These are phyloP conservation scores for Chaenodraco wilsoni DNA, from an alignment of 2,797 vertebrate genomes.

Conservation along the genomic window DNA sequence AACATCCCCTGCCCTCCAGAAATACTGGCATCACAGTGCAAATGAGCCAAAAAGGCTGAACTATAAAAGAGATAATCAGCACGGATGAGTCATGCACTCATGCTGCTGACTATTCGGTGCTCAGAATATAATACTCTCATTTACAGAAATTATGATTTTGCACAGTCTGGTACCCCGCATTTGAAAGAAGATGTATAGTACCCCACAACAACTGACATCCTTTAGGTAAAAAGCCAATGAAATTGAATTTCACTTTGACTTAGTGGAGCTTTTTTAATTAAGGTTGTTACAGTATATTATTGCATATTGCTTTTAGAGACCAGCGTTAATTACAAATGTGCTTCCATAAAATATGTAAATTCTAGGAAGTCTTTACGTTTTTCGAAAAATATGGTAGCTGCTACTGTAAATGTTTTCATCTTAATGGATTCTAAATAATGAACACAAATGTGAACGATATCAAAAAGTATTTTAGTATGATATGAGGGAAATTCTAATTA, in stretches of 20 bases:
- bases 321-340: background rate
- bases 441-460: constrained; percentile 11
- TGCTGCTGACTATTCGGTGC: constrained; percentile 21
- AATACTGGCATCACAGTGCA: constrained; percentile 32
- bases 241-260: constrained; percentile 3
- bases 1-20: constrained; percentile 48
- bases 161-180: background rate
- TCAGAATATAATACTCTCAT: constrained; percentile 37
- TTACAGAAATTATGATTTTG: constrained; percentile 27
- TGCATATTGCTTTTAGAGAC: background rate
- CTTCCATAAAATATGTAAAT: too few relatives aligned
- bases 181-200: constrained; percentile 9
- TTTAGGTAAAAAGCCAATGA: constrained; percentile 1
- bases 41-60: constrained; percentile 29
- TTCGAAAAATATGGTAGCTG: too few relatives aligned
- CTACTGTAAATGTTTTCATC: background rate
- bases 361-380: too few relatives aligned
- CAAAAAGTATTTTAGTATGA: background rate
- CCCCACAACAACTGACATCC: constrained; percentile 1
- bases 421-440: background rate
- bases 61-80: constrained; percentile 43
- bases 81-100: constrained; percentile 39
- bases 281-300: background rate
- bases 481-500: background rate
- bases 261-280: background rate